Conservation (phyloP, 2,797 vertebrate species). For the Crocidura indochinensis region DNA sequence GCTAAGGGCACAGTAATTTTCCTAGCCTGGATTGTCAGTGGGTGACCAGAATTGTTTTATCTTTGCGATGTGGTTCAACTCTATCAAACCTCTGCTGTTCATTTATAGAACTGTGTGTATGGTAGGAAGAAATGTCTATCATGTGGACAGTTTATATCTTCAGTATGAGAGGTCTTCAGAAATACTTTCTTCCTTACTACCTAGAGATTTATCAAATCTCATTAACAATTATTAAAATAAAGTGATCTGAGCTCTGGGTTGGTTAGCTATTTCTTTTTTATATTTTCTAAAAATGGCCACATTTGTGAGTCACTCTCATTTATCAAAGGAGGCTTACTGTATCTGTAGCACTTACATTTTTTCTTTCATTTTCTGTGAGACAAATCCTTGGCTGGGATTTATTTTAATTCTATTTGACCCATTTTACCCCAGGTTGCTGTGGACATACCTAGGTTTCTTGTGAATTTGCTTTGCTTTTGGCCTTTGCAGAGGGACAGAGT, state of each 20-base stretch:
- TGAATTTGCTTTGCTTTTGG: conserved; percentile 79
- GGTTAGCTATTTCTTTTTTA: conserved; percentile 83
- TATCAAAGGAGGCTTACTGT: conserved; percentile 77
- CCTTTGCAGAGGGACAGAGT: conserved; percentile 70
- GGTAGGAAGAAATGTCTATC: neutral
- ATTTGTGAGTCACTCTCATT: conserved; percentile 80
- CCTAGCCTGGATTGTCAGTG: neutral
- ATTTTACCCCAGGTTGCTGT: conserved; percentile 76
- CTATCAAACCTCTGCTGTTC: neutral
- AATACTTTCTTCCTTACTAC: neutral
- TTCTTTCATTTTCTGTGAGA: conserved; percentile 79
- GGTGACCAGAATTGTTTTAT: neutral
- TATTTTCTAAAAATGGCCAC: conserved; percentile 81
- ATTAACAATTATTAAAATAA: conserved; percentile 78
- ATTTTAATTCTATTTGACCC: conserved; percentile 84
- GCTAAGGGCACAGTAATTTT: neutral
- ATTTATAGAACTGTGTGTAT: neutral
- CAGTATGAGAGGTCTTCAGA: conserved; percentile 34
- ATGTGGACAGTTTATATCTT: conserved; percentile 12
- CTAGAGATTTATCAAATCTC: conserved; percentile 73
- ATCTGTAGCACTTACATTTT: conserved; percentile 74
- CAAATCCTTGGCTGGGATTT: conserved; percentile 77
- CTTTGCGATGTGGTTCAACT: neutral
- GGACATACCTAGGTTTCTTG: conserved; percentile 78
- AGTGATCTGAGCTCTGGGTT: conserved; percentile 54